Evolutionary conservation across 2,888 invertebrate species (phyloP), one percentile per base, ranked within the genome.

Genomic region (Leptura quadrifasciata): DNA sequence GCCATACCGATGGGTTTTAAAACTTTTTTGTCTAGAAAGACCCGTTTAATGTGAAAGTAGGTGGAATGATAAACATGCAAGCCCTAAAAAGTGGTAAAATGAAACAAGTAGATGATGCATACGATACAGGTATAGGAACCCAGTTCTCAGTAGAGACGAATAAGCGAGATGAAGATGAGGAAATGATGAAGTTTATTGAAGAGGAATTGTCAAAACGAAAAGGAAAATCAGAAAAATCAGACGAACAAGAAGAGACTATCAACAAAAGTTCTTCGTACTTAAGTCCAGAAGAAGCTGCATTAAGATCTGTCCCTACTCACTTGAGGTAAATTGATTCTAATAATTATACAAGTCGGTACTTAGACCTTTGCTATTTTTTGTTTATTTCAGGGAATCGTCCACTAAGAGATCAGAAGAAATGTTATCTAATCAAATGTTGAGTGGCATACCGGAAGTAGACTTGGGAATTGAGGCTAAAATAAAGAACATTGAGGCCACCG

Each of bases 391-490:
- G 76, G 94, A 95, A 75, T 96, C 97, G 0, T 95, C 96, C 0
- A 93, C 95, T 0, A 95, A 96, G 84, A 92, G 95, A 86, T 98
- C 97, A 1, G 99, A 99, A 89, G 99, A 99, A 91, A 98, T 99
- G 97, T 93, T 99, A 84, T 99, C 99, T 2, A 98, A 99, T 92
- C 99, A 99, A 91, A 99, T 99, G 99, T 91, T 99, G 4, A 98
- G 97, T 87, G 99, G 99, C 52, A 99, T 99, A 81, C 99, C 99
- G 0, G 99, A 99, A 91, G 97, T 99, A 0, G 99, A 99, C 90
- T 92, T 99, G 70, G 99, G 99, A n/a, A 98, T 99, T 83, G 98
- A 98, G 86, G 98, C 98, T 0, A 98, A 99, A 91, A 99, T 99
- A 79, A 95, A 94, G 86, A 99, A 99, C 88, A 99, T 99, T 83